Base-by-base conservation (phyloP, 1,140 invertebrate species). In the Zaprionus nigranus region DNA sequence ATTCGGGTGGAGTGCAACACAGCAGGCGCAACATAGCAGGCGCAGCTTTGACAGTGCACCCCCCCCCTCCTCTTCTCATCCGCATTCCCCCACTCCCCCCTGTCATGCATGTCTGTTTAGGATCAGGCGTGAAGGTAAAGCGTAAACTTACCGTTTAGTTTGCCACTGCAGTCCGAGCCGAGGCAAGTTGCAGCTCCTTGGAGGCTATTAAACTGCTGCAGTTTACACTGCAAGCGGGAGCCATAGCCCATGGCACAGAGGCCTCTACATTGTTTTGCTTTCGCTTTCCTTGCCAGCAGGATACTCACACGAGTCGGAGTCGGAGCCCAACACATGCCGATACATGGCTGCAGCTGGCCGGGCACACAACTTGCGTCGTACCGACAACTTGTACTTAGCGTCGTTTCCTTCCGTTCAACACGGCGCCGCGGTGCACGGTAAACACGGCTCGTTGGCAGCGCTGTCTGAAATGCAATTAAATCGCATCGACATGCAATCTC, bases 401-500 rank as follows among this genome's bases (percentile, higher is more conserved):
- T 54, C 69, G 74, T 78, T 87, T 87, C 84, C 84, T 88, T 87
- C 83, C 84, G 84, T 40, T 66, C 61, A 78, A 87, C 81, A 84
- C 72, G 74, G 63, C 40, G 56, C 66, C 80, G 81, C 75, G 74
- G 56, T 36, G 56, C 69, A 65, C 67, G 40, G 62, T 62, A 38
- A 64, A 69, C 80, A 17, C 40, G 78, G 66, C 81, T 88, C 78
- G 83, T 88, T 82, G 81, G 77, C 83, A 88, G 83, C 54, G 78
- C 74, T 87, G 81, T 87, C 81, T 88, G 84, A 90, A 87, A 87
- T 87, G 84, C 84, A 87, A 87, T 87, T 87, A 87, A 87, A 78
- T 87, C 78, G 78, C 84, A 88, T 87, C 85, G 84, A 87, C 84
- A 87, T 87, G 84, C 84, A 87, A 87, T 87, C 84, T 90, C 85